These are phyloP conservation scores for Elanoides forficatus DNA, from an alignment of 2,113 vertebrate genomes.

Conservation along the genomic window DNA sequence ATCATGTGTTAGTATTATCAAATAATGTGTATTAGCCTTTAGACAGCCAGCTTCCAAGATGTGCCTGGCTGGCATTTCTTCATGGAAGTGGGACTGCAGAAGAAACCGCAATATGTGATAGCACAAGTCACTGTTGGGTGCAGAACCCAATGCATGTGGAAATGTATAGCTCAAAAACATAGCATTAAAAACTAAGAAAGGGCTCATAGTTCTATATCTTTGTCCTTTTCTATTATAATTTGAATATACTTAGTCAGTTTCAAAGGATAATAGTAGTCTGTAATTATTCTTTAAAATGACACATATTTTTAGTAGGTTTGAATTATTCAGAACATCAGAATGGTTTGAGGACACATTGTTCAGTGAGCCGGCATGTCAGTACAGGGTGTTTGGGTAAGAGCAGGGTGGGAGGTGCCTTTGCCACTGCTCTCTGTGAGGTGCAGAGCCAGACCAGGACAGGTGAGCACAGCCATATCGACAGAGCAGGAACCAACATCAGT, in stretches of 20 bases:
- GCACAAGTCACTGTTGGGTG: not conserved
- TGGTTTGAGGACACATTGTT: not conserved
- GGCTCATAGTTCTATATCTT: not conserved
- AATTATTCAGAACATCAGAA: constrained; percentile 14
- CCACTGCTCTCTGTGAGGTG: not conserved
- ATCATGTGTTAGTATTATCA: not conserved
- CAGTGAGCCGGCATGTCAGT: not conserved
- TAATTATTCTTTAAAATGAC: constrained; percentile 11
- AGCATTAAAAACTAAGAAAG: not conserved
- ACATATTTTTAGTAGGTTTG: constrained; percentile 33
- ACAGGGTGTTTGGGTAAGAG: not conserved
- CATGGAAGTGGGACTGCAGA: not conserved
- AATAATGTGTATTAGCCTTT: not conserved
- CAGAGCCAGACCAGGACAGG: not conserved
- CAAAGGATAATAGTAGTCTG: not conserved
- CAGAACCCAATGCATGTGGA: not conserved
- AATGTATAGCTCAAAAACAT: not conserved
- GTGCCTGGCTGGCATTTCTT: not conserved
- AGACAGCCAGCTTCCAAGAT: not conserved
- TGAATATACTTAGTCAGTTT: not conserved
- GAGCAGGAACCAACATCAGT: not conserved
- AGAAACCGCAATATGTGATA: not conserved
- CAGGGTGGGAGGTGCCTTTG: not conserved
- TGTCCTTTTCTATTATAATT: not conserved
- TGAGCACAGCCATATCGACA: fast-evolving